Conservation (phyloP, 2,888 invertebrate species). For the Andrena camellia region DNA sequence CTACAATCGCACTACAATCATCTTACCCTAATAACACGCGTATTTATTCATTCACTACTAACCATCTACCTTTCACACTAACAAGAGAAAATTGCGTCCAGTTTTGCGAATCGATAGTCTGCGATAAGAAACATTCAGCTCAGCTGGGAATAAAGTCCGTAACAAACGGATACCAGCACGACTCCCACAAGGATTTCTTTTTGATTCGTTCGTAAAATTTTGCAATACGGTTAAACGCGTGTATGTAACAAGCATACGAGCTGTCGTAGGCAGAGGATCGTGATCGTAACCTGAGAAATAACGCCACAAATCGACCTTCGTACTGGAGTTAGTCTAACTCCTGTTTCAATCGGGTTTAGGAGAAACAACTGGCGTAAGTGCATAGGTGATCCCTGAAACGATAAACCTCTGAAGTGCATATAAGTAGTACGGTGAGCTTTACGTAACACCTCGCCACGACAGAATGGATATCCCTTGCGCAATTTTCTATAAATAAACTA, state of each 20-base stretch:
- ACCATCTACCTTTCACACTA: too few species aligned
- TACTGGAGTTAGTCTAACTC: constrained; percentile 22
- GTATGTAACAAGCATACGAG: background rate
- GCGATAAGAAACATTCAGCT: background rate
- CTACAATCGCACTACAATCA: too few species aligned
- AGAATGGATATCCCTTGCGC: constrained; percentile 66
- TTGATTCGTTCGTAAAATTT: constrained; percentile 16
- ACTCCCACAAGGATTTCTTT: constrained; percentile 1
- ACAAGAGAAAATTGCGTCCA: background rate
- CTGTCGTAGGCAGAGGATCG: constrained; percentile 1
- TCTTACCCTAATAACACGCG: too few species aligned
- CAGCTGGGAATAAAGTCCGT: constrained; percentile 10
- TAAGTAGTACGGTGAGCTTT: constrained; percentile 69
- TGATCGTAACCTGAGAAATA: constrained; percentile 33
- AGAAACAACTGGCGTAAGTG: constrained; percentile 36
- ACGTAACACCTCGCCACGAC: constrained; percentile 68
- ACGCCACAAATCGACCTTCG: constrained; percentile 43
- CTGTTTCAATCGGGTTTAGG: constrained; percentile 29
- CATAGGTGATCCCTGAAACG: constrained; percentile 55
- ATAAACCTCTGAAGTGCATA: constrained; percentile 60
- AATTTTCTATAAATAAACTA: constrained; percentile 73
- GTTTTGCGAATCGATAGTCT: background rate
- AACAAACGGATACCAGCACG: constrained; percentile 12
- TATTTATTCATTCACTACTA: too few species aligned
- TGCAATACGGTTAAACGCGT: background rate